These are phyloP conservation scores for Leptinotarsa rubiginosa DNA, from an alignment of 2,888 invertebrate species.

Conservation along the genomic window DNA sequence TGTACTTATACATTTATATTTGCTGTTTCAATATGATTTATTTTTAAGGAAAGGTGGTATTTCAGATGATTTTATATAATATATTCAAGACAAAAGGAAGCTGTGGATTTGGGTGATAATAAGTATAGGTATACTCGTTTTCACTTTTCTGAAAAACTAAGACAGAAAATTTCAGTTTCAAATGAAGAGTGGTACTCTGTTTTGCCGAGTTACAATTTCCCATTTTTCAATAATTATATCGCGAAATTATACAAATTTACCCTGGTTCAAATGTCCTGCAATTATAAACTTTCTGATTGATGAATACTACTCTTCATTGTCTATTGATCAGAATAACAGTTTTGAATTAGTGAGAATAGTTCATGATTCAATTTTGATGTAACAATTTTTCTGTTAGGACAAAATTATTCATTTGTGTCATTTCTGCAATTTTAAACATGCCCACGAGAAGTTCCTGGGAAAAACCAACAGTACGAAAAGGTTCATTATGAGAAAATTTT, in stretches of 20 bases:
- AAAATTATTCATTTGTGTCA: neutral
- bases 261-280: slow-evolving; percentile 62
- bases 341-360: slow-evolving; percentile 13
- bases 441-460: too few species aligned
- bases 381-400: neutral
- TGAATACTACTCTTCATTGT: slow-evolving; percentile 45
- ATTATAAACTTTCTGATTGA: slow-evolving; percentile 43
- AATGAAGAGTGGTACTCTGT: slow-evolving; percentile 18
- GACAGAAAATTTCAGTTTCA: neutral
- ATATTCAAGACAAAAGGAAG: neutral
- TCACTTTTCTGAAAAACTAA: neutral
- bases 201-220: neutral
- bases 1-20: neutral
- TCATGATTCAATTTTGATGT: too few species aligned
- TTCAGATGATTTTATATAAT: neutral
- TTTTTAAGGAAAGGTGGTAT: too few species aligned
- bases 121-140: slow-evolving; percentile 4
- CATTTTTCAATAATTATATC: slow-evolving; percentile 31
- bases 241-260: slow-evolving; percentile 60
- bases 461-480: too few species aligned
- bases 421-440: too few species aligned
- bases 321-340: slow-evolving; percentile 30
- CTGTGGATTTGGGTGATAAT: neutral
- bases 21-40: too few species aligned
- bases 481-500: too few species aligned